Base-by-base conservation (phyloP, 2,113 vertebrate genomes). In the Harpagus bidentatus region DNA sequence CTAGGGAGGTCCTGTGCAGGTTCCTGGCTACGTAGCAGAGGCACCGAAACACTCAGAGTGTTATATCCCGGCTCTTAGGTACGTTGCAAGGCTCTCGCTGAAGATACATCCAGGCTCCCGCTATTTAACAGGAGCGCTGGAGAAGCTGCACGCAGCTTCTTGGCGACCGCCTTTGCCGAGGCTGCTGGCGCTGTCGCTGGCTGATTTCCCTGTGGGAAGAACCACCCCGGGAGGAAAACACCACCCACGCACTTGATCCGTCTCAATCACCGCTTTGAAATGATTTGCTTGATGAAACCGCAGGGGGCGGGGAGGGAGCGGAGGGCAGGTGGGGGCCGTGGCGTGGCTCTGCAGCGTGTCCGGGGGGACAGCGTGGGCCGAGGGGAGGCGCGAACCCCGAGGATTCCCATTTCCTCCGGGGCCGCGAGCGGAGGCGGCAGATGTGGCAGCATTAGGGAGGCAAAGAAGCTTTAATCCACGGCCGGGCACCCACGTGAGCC, bases 401-500 rank as follows among this genome's bases (percentile, higher is more conserved):
- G 91, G 88, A 94, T 76, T 86, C 93, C 89, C 86, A 16, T 89
- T 91, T 80, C 82, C 78, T 93, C 69, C 13, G 2, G 11, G 73
- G 80, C 82, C 85, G 85, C 47, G 11, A 67, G 59, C 10, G 45
- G 56, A 85, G 63, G 92, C 65, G 78, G 91, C 95, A 92, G 94
- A 96, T 96, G 96, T 95, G 92, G 96, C 88, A 80, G 97, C 96
- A 95, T 97, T 96, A 97, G 92, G 74, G 56, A 78, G 84, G 85
- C 58, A 92, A 97, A 88, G 81, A 85, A 94, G 79, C 74, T 86
- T 89, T 97, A 94, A 97, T 95, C 91, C 73, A 18, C 16, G 50
- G 81, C 85, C 11, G 11, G 67, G 63, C 87, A 42, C 65, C 95
- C 97, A 92, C 45, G 74, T 95, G 93, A 97, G 59, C 76, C 20